A percentile compares a stretch with the other conserved stretches of the same genome.
These are phyloP conservation scores for Actinia equina DNA, from an alignment of 64 coral and sea anemone genomes.

Conservation along the genomic window DNA sequence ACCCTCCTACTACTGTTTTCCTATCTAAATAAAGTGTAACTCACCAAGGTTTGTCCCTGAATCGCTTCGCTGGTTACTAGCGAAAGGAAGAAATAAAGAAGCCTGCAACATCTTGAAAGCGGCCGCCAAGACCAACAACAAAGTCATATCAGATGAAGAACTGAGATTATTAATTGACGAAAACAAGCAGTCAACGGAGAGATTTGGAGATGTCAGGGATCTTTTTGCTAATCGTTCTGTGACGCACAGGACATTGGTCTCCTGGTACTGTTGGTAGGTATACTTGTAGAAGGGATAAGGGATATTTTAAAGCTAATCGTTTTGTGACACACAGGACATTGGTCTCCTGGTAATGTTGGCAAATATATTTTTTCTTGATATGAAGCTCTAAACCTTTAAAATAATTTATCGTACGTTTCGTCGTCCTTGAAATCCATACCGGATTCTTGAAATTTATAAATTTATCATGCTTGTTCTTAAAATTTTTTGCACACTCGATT, in stretches of 20 bases:
- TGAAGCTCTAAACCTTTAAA: too few species aligned
- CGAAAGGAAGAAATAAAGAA: slow-evolving; percentile 39
- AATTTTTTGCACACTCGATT: too few species aligned
- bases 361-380: neutral
- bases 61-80: slow-evolving; percentile 54
- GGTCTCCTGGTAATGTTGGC: slow-evolving; percentile 54
- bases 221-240: slow-evolving; percentile 46
- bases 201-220: slow-evolving; percentile 54
- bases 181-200: neutral
- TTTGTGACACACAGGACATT: slow-evolving; percentile 20
- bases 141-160: slow-evolving; percentile 1
- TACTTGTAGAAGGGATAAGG: neutral
- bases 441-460: too few species aligned
- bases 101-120: slow-evolving; percentile 28
- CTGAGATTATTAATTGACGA: slow-evolving; percentile 4
- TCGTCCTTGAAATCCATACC: too few species aligned
- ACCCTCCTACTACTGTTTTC: too few species aligned
- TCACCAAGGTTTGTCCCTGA: slow-evolving; percentile 48
- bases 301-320: slow-evolving; percentile 57
- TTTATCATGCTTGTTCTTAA: too few species aligned
- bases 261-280: slow-evolving; percentile 53
- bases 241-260: slow-evolving; percentile 25
- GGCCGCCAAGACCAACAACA: slow-evolving; percentile 35
- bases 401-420: too few species aligned
- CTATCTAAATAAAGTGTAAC: too few species aligned